These are phyloP conservation scores for Elysia crispata DNA, from an alignment of 2,888 invertebrate species.

Conservation along the genomic window DNA sequence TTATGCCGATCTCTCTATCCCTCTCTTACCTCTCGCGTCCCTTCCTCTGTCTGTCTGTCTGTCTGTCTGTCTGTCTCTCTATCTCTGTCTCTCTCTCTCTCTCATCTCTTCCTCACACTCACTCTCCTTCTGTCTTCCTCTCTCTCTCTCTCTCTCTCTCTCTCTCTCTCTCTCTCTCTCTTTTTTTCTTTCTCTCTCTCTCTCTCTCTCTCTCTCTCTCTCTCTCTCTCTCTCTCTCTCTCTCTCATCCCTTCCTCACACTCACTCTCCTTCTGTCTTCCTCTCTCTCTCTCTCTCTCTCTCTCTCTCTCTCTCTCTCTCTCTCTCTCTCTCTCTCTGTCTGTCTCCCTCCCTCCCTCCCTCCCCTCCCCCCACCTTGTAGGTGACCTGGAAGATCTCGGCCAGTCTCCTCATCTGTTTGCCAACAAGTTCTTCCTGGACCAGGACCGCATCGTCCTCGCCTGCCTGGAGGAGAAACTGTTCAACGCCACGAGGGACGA, in stretches of 20 bases:
- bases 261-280: too few species aligned
- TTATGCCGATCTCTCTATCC: neutral
- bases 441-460: conserved; percentile 58
- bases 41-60: too few species aligned
- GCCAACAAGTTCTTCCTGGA: conserved; percentile 69
- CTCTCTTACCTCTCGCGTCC: neutral
- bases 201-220: conserved; percentile 39
- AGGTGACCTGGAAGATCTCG: conserved; percentile 61
- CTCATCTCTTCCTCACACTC: too few species aligned
- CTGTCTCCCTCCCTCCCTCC: too few species aligned
- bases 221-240: conserved; percentile 31
- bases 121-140: too few species aligned
- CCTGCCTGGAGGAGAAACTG: conserved; percentile 66
- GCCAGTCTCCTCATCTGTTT: conserved; percentile 56
- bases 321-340: too few species aligned
- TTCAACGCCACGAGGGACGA: conserved; percentile 49
- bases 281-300: conserved; percentile 23
- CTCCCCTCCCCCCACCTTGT: conserved; percentile 35
- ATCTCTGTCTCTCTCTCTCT: too few species aligned
- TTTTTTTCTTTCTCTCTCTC: conserved; percentile 24
- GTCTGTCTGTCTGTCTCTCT: too few species aligned
- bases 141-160: too few species aligned
- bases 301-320: neutral
- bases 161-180: conserved; percentile 28
- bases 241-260: neutral